phyloP scores from a whole-genome alignment of 1,140 invertebrate genomes.

The Drosophila truncata region DNA sequence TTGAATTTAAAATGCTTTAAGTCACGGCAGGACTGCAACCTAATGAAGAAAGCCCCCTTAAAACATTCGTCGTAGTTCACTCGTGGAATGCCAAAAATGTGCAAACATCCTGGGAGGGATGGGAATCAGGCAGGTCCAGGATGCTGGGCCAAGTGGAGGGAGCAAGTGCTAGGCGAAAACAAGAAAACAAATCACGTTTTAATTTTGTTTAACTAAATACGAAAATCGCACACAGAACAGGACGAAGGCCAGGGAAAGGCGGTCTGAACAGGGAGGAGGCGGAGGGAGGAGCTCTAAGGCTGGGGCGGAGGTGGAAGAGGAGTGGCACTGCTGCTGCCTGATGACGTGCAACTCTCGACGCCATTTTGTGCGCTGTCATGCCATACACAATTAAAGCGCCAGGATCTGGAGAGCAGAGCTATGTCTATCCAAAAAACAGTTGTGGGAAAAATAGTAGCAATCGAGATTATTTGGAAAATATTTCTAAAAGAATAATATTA shows the following conservation, averaged over 20 bases:
- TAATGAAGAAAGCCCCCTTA: slow-evolving; percentile 49
- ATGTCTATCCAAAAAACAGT: slow-evolving; percentile 39
- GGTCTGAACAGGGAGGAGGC: background rate
- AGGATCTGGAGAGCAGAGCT: slow-evolving; percentile 48
- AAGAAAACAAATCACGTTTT: slow-evolving; percentile 85
- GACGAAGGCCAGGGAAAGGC: slow-evolving; percentile 7
- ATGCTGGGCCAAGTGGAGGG: slow-evolving; percentile 23
- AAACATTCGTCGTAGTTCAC: slow-evolving; percentile 40
- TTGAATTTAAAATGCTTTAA: slow-evolving; percentile 77
- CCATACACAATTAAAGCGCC: slow-evolving; percentile 81
- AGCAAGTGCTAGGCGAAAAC: slow-evolving; percentile 73
- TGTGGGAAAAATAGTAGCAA: background rate
- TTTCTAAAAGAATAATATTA: background rate
- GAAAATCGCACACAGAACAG: slow-evolving; percentile 70
- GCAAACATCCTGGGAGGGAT: slow-evolving; percentile 45
- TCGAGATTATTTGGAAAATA: fast-evolving
- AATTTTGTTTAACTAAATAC: slow-evolving; percentile 85
- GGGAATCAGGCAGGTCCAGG: slow-evolving; percentile 22
- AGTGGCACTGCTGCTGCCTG: slow-evolving; percentile 51
- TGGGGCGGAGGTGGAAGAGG: background rate
- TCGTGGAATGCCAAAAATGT: slow-evolving; percentile 72
- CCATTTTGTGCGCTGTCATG: slow-evolving; percentile 82
- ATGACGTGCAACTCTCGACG: slow-evolving; percentile 82
- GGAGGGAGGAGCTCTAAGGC: background rate
- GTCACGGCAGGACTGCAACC: slow-evolving; percentile 34